Percentiles rank a stretch among this genome's conserved stretches.
Conservation (phyloP, 1,140 invertebrate species). For the Atta colombica region DNA sequence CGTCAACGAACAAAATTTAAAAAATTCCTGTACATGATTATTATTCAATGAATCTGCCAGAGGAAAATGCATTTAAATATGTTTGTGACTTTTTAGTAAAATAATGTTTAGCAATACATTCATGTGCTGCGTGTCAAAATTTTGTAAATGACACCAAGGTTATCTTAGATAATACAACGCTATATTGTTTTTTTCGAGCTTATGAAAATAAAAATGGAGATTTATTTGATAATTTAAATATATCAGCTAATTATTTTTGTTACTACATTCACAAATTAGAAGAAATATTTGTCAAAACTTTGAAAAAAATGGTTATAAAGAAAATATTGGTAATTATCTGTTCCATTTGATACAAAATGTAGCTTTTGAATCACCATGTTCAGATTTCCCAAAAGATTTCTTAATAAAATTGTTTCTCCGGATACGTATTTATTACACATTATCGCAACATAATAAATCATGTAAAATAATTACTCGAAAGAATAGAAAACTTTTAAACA, state of each 20-base stretch:
- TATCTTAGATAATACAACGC: background rate
- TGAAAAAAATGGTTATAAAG: background rate
- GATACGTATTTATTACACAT: background rate
- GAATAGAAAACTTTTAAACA: slow-evolving; percentile 3
- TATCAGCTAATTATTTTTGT: background rate
- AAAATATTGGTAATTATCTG: background rate
- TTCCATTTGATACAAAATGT: background rate
- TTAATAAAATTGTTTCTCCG: background rate
- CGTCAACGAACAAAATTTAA: background rate
- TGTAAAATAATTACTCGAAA: background rate
- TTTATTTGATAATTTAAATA: background rate
- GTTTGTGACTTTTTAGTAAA: background rate
- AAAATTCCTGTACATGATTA: background rate
- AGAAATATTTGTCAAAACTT: slow-evolving; percentile 17
- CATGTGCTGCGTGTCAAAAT: background rate
- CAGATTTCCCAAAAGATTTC: background rate
- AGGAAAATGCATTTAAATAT: slow-evolving; percentile 17
- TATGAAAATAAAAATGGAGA: background rate
- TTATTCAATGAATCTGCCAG: background rate
- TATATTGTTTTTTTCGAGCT: background rate
- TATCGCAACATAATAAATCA: background rate
- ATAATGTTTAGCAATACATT: background rate
- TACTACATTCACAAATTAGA: background rate
- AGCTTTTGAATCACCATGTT: background rate
- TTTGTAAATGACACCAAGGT: background rate